Evolutionary conservation across 2,888 invertebrate genomes (phyloP), one percentile per base, ranked within the genome.

Genomic region (Dugesia japonica): DNA sequence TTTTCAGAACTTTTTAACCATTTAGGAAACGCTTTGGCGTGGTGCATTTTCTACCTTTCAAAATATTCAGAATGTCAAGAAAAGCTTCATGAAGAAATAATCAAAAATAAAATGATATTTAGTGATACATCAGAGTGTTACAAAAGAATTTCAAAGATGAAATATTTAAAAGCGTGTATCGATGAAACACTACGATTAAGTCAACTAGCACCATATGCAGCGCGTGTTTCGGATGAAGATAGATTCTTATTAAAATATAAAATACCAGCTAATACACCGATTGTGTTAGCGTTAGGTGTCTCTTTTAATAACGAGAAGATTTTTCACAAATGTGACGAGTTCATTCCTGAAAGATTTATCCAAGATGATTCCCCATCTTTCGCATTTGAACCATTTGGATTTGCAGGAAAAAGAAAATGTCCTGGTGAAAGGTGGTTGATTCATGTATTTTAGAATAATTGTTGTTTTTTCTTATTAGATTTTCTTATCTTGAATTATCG

Each of bases 181-280:
- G 81, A 85, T 78, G 85, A 85, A 79, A 82, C 83, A 0, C 72
- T 85, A 76, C 79, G 85, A 15, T 82, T 82, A 79, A 80, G 82
- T 71, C 80, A 81, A 1, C 77, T 85, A 1, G 83, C 81, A n/a
- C 83, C 85, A 0, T 84, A 80, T 80, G 82, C 83, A 1, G 85
- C 84, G 0, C 79, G 85, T 20, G 80, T 79, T 42, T 77, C 28
- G 31, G 78, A 80, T 42, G 75, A 74, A 7, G 79, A 80, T n/a
- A 56, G n/a, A 56, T 56, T 4, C n/a, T n/a, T 56, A 56, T 20
- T 7, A 56, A 20, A n/a, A 4, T 56, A 56, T 56, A 56, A 56
- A n/a, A n/a, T 56, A 56, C 56, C 56, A 13, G 56, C 56, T 13
- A 56, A 56, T 23, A 56, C 56, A 9, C 56, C 56, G 23, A 56